Percentiles rank a stretch among this genome's conserved stretches.
phyloP scores from a whole-genome alignment of 2,888 invertebrate species.

The Pristionchus exspectatus region DNA sequence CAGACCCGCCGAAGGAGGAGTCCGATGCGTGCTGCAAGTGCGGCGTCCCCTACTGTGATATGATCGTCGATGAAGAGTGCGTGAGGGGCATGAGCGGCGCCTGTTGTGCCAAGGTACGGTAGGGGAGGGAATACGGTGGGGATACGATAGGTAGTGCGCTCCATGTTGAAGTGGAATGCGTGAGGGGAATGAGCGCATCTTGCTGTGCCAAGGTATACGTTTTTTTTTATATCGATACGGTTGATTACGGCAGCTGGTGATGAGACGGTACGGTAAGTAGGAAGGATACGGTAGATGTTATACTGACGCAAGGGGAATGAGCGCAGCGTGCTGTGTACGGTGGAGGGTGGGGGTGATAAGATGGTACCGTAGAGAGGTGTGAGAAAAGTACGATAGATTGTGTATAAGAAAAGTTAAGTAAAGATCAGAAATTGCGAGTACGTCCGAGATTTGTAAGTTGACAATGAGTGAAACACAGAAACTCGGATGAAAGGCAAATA shows the following conservation, averaged over 20 bases:
- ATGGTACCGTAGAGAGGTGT: neutral
- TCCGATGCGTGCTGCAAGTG: neutral
- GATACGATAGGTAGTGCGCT: neutral
- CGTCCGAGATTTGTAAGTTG: too few relatives aligned
- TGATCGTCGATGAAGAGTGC: neutral
- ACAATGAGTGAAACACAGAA: too few relatives aligned
- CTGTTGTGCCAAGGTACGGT: neutral
- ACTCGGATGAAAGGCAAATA: too few relatives aligned
- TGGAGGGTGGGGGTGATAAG: neutral
- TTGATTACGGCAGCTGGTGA: too few relatives aligned
- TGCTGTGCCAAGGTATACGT: too few relatives aligned
- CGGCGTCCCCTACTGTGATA: neutral
- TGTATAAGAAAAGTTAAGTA: too few relatives aligned
- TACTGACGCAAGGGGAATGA: too few relatives aligned
- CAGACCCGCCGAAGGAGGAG: neutral
- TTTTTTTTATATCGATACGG: too few relatives aligned
- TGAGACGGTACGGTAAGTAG: too few relatives aligned
- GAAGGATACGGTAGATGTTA: too few relatives aligned
- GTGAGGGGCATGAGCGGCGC: neutral
- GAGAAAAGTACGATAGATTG: neutral
- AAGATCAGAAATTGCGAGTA: too few relatives aligned
- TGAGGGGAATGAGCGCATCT: too few relatives aligned
- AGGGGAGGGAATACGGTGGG: neutral
- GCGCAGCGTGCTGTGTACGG: neutral
- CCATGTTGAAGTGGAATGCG: neutral